phyloP scores from a whole-genome alignment of 2,113 vertebrate species.

The Oreochromis niloticus region DNA sequence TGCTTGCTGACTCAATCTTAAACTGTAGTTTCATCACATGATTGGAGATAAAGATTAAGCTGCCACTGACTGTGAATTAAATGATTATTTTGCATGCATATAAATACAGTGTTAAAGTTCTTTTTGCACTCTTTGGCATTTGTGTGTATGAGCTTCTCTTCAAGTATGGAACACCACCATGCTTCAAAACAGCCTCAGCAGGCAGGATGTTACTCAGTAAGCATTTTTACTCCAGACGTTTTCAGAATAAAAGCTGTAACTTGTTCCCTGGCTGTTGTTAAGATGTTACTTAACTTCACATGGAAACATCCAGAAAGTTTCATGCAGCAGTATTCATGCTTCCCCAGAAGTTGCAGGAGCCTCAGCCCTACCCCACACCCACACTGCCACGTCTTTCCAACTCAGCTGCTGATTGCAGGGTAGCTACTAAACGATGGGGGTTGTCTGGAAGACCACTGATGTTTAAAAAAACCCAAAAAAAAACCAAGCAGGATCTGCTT shows the following conservation, averaged over 20 bases:
- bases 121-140: neutral
- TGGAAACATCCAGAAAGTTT: neutral
- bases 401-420: slow-evolving; percentile 28
- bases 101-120: neutral
- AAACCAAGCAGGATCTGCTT: neutral
- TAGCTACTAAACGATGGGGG: neutral
- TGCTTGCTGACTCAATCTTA: slow-evolving; percentile 47
- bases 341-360: neutral
- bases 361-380: slow-evolving; percentile 9
- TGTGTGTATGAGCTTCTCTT: neutral
- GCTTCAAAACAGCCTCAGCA: neutral
- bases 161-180: neutral
- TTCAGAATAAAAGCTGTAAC: neutral
- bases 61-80: neutral
- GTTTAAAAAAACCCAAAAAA: neutral
- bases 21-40: slow-evolving; percentile 42
- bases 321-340: neutral
- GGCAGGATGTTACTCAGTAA: neutral
- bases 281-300: neutral
- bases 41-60: neutral
- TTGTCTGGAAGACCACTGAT: neutral
- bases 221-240: neutral
- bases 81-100: neutral
- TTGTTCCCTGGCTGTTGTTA: neutral
- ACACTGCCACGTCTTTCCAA: slow-evolving; percentile 64